These are phyloP conservation scores for Nyleta sp. DNA, from an alignment of 2,888 invertebrate genomes.

Conservation along the genomic window DNA sequence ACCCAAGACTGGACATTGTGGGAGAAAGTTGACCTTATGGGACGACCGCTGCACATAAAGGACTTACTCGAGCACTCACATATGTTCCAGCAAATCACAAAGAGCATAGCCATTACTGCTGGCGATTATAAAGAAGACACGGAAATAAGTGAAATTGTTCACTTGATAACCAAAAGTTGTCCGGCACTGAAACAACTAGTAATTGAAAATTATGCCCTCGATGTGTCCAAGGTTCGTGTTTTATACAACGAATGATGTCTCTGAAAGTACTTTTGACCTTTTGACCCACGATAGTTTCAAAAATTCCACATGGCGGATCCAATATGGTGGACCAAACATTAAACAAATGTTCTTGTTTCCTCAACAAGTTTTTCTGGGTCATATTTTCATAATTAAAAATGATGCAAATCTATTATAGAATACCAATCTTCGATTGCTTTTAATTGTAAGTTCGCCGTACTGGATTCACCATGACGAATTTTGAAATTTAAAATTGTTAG, in stretches of 20 bases:
- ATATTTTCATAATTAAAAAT: no score
- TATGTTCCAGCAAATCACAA: conserved; percentile 82
- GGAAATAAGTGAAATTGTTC: conserved; percentile 79
- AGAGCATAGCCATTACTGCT: conserved; percentile 76
- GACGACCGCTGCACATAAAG: conserved; percentile 72
- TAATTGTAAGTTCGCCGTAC: no score
- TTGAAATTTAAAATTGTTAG: no score
- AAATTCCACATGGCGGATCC: no score
- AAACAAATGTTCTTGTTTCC: no score
- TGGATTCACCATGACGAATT: no score
- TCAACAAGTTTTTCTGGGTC: no score
- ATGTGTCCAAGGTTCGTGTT: conserved; percentile 81
- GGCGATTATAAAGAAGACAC: conserved; percentile 76
- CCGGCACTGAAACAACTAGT: conserved; percentile 81
- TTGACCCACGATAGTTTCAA: no score
- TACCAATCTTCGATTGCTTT: no score
- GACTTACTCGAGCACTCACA: conserved; percentile 82
- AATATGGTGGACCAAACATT: no score
- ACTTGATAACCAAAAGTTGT: conserved; percentile 79
- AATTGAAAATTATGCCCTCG: conserved; percentile 84
- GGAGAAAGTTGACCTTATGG: conserved; percentile 83
- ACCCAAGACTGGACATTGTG: conserved; percentile 84
- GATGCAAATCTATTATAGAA: no score
- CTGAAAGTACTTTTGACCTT: no score
- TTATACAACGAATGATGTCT: conserved; percentile 59